Conservation (phyloP, 2,113 vertebrate genomes). For the Rhegmatorhina hoffmannsi region DNA sequence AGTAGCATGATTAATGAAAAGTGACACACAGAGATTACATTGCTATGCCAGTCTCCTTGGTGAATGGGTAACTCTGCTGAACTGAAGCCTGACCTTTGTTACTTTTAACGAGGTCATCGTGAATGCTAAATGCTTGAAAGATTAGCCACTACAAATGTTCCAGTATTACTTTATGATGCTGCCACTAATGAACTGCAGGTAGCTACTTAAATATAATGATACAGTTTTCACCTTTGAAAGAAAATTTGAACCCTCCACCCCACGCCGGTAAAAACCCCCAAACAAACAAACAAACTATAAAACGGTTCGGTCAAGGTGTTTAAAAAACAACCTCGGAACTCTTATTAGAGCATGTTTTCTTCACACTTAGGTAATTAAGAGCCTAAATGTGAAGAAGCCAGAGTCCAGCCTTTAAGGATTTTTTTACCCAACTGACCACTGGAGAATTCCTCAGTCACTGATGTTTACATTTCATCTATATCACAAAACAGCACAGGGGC, state of each 20-base stretch:
- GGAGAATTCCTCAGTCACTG: background rate
- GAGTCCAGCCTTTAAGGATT: background rate
- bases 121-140: constrained; percentile 68
- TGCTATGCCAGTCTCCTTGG: constrained; percentile 72
- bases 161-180: constrained; percentile 41
- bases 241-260: constrained; percentile 18
- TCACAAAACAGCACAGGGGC: background rate
- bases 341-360: background rate
- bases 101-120: constrained; percentile 78
- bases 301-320: constrained; percentile 6
- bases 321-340: background rate
- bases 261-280: background rate
- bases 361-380: background rate
- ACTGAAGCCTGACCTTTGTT: constrained; percentile 76
- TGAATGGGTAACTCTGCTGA: constrained; percentile 60
- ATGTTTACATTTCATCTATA: background rate
- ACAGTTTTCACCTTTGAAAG: constrained; percentile 52
- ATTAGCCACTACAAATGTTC: constrained; percentile 63
- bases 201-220: constrained; percentile 67
- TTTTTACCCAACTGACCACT: background rate
- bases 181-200: constrained; percentile 65
- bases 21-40: constrained; percentile 80
- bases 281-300: background rate
- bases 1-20: constrained; percentile 86
- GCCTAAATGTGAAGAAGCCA: background rate